Base-by-base conservation (phyloP, 2,113 vertebrate genomes). In the Odobenus rosmarus region DNA sequence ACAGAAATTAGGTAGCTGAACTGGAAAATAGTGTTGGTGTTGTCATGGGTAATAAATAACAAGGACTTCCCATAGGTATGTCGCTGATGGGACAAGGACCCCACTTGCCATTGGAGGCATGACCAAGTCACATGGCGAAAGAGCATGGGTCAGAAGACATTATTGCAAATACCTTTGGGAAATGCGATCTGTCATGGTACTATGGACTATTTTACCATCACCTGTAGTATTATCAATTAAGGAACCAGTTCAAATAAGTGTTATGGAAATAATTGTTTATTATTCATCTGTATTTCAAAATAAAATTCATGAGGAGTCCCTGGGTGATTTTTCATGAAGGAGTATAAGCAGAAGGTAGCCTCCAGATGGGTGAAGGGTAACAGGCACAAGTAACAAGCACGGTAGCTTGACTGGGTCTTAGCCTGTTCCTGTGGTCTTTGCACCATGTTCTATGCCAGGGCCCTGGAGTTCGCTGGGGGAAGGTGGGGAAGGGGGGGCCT, bases 401-500 rank as follows among this genome's bases (percentile, higher is more conserved):
- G 39, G 51, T 7, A 12, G 46, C 18, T 23, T 26, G 15, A 14
- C 42, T 8, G 39, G n/a, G 21, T 46, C 88, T 79, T 55, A 1
- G 21, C 33, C 7, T 2, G 36, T 1, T 7, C 46, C 21, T 1
- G 1, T 8, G 8, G 26, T 12, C 14, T 18, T 7, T 3, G 18
- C 13, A 13, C 13, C 2, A 0, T 0, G 21, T 13, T 13, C 36
- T n/a, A 5, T 0, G 10, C 59, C 72, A 69, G 21, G 1, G 28
- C 19, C 51, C 10, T 0, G 0, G 39, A 69, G 3, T 1, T 39
- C 19, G 14, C 64, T 46, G 3, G 8, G 4, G 0, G 3, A 53
- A 46, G 21, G 46, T 1, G 39, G 49, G 26, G n/a, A 8, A 19
- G 4, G 14, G 9, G 76, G 42, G 28, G 8, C 51, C 55, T 36